Conservation (phyloP, 2,888 invertebrate genomes). For the Reticulitermes lucifugus region DNA sequence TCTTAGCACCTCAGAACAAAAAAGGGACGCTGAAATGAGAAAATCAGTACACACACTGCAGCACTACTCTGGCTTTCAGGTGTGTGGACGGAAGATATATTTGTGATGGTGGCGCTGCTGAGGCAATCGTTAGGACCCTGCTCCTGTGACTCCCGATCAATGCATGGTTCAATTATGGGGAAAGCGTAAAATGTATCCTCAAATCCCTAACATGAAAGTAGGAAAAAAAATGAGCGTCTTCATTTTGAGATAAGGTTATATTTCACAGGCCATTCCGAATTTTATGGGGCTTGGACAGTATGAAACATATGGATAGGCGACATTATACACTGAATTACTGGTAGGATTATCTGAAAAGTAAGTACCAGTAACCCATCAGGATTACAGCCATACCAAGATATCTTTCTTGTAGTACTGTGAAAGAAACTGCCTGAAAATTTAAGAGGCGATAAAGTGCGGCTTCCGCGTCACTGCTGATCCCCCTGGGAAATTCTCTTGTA, state of each 20-base stretch:
- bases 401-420: neutral
- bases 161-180: neutral
- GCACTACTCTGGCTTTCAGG: neutral
- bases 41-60: too few relatives aligned
- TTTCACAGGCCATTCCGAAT: constrained; percentile 15
- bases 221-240: neutral
- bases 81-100: neutral
- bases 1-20: too few relatives aligned
- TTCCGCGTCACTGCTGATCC: neutral
- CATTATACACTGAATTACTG: neutral
- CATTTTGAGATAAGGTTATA: constrained; percentile 11
- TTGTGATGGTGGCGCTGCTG: neutral
- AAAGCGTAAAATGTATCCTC: neutral
- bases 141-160: neutral
- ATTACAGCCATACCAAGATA: neutral
- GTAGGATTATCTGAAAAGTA: neutral
- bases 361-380: neutral
- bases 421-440: neutral
- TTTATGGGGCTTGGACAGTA: constrained; percentile 18
- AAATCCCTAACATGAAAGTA: neutral
- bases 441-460: neutral
- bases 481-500: too few relatives aligned
- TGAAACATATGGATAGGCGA: constrained; percentile 4
- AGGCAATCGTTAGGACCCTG: neutral
- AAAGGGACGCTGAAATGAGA: too few relatives aligned